Evolutionary conservation across 2,113 vertebrate genomes (phyloP).

Genomic region (Sinosuthora webbiana): DNA sequence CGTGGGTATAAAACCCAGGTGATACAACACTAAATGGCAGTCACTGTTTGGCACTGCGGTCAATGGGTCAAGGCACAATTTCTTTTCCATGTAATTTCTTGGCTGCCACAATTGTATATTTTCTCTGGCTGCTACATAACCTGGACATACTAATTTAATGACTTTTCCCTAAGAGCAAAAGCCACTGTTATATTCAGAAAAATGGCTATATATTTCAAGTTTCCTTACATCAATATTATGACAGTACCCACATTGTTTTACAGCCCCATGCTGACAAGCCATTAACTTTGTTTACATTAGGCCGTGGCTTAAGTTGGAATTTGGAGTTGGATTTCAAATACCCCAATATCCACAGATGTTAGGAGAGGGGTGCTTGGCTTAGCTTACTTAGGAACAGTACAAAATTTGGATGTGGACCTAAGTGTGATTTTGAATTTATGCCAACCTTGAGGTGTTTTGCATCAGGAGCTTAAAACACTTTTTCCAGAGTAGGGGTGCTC

Average conservation of each 20-base stretch:
- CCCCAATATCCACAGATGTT: slow-evolving; percentile 43
- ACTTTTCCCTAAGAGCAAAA: slow-evolving; percentile 47
- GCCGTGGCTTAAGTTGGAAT: slow-evolving; percentile 42
- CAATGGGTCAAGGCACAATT: slow-evolving; percentile 4
- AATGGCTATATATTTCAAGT: slow-evolving; percentile 53
- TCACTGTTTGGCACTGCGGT: neutral
- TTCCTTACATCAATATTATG: slow-evolving; percentile 64
- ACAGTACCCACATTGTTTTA: slow-evolving; percentile 65
- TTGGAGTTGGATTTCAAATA: slow-evolving; percentile 60
- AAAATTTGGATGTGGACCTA: slow-evolving; percentile 21
- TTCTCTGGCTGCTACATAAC: slow-evolving; percentile 51
- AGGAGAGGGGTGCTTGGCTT: slow-evolving; percentile 2
- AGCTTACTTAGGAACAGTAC: neutral
- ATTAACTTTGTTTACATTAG: slow-evolving; percentile 63
- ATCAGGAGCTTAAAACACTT: neutral
- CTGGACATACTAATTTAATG: slow-evolving; percentile 59
- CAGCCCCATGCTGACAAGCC: slow-evolving; percentile 56
- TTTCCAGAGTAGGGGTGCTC: neutral
- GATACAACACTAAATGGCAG: neutral
- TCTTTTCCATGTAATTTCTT: slow-evolving; percentile 34
- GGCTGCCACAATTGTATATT: slow-evolving; percentile 43
- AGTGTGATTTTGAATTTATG: slow-evolving; percentile 24
- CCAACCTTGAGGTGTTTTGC: neutral
- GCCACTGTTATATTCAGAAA: slow-evolving; percentile 54
- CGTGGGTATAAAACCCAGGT: neutral